Percentiles rank a stretch among this genome's conserved stretches.
phyloP scores from a whole-genome alignment of 1,140 invertebrate genomes.

The Amyelois transitella region DNA sequence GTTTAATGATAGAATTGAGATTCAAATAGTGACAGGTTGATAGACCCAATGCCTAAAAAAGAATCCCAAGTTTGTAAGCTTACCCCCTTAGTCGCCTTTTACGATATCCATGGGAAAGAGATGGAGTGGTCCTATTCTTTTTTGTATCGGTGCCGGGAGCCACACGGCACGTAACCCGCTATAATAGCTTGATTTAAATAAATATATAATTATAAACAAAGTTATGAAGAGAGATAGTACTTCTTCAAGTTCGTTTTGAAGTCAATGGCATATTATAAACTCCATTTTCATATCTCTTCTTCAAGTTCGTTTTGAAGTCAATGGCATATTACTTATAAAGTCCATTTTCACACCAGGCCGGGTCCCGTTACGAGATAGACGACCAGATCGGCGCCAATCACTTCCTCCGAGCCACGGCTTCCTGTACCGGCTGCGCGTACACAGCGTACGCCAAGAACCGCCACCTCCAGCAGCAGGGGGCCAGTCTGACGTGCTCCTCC shows the following conservation, averaged over 20 bases:
- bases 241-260: not conserved
- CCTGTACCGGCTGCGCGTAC: slow-evolving; percentile 28
- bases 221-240: too few relatives aligned
- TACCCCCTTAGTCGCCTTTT: too few relatives aligned
- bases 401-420: slow-evolving; percentile 37
- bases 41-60: too few relatives aligned
- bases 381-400: slow-evolving; percentile 41
- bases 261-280: not conserved
- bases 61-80: too few relatives aligned
- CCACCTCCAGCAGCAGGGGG: slow-evolving; percentile 38
- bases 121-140: too few relatives aligned
- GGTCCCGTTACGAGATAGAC: slow-evolving; percentile 46
- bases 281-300: too few relatives aligned
- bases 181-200: not conserved
- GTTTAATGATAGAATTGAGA: too few relatives aligned
- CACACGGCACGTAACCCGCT: not conserved
- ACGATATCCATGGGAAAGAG: too few relatives aligned
- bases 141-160: too few relatives aligned
- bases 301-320: not conserved
- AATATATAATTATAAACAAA: too few relatives aligned
- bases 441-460: slow-evolving; percentile 35
- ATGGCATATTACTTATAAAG: too few relatives aligned
- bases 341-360: slow-evolving; percentile 25
- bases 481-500: slow-evolving; percentile 29
- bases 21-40: too few relatives aligned